Evolutionary conservation across 1,140 invertebrate species (phyloP), one percentile per base, ranked within the genome.

Genomic region (Trachymyrmex cornetzi): DNA sequence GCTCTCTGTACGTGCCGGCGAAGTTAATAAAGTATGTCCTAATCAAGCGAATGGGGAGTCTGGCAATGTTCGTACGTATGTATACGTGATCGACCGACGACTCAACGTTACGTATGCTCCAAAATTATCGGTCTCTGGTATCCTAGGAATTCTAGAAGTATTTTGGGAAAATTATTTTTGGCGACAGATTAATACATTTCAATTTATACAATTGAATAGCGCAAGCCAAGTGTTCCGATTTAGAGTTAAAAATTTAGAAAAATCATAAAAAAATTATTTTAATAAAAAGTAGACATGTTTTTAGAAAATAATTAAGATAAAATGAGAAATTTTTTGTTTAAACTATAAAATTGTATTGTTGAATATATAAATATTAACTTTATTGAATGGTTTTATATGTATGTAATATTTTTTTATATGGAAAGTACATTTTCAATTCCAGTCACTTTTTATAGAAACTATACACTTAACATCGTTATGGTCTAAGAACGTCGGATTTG

Each of bases 11-110:
- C 69, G 80, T 61, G 44, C 38, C n/a, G 48, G 74, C 27, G 19
- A 66, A 85, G 82, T 91, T 87, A 89, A 91, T 92, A 90, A 92
- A 89, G 27, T 71, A 74, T 57, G 89, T 50, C 53, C 87, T 90
- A 91, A 92, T 93, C 91, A 92, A 91, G 55, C 30, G 87, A 77
- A 91, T 77, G 66, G 66, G 11, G 30, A 63, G 27, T 34, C 24
- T 77, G 53, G 24, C 66, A 38, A 44, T 4, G 59, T 38, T n/a
- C 55, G 30, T 5, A 16, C 19, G 53, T 19, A 19, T 27, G 66
- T 67, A 67, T 22, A 44, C 34, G 22, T 48, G 24, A 48, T 44
- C 7, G 24, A 19, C 22, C 38, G 55, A 0, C 19, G 30, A 3
- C n/a, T 30, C n/a, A 50, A 19, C 55, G 19, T 19, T 48, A 6